phyloP scores from a whole-genome alignment of 2,113 vertebrate species.

The Peromyscus polionotus region DNA sequence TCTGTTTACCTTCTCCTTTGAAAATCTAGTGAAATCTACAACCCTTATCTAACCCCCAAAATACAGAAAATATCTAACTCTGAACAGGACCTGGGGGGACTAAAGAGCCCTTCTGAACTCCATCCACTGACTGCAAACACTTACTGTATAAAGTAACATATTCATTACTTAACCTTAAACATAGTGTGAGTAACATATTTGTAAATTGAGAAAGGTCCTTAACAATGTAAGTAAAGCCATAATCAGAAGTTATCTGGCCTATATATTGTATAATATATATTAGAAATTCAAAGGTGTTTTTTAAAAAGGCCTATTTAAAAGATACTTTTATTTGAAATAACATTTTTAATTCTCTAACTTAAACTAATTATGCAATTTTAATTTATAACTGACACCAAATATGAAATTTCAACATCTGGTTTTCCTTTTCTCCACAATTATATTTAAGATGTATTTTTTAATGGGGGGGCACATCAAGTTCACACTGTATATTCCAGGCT shows the following conservation, averaged over 20 bases:
- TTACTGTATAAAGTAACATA: neutral
- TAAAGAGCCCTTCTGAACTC: slow-evolving; percentile 1
- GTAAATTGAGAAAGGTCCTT: slow-evolving; percentile 47
- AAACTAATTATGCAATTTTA: slow-evolving; percentile 38
- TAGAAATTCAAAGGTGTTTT: slow-evolving; percentile 28
- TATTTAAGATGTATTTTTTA: slow-evolving; percentile 32
- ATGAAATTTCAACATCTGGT: slow-evolving; percentile 23
- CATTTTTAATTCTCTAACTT: slow-evolving; percentile 42
- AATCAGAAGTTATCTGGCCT: slow-evolving; percentile 28
- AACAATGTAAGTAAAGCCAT: slow-evolving; percentile 15
- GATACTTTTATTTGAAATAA: neutral
- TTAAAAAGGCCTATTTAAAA: neutral
- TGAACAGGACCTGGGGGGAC: neutral
- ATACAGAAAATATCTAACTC: neutral
- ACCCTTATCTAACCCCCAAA: neutral
- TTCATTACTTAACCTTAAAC: slow-evolving; percentile 28
- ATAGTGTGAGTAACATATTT: neutral
- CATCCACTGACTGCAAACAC: neutral
- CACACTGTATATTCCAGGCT: neutral
- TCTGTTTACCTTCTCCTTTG: neutral
- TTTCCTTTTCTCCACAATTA: slow-evolving; percentile 54
- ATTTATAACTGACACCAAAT: slow-evolving; percentile 50
- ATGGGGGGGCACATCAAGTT: neutral
- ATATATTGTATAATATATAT: neutral
- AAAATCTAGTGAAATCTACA: slow-evolving; percentile 58